These are phyloP conservation scores for Hybos culiciformis DNA, from an alignment of 2,888 invertebrate species.

Conservation along the genomic window DNA sequence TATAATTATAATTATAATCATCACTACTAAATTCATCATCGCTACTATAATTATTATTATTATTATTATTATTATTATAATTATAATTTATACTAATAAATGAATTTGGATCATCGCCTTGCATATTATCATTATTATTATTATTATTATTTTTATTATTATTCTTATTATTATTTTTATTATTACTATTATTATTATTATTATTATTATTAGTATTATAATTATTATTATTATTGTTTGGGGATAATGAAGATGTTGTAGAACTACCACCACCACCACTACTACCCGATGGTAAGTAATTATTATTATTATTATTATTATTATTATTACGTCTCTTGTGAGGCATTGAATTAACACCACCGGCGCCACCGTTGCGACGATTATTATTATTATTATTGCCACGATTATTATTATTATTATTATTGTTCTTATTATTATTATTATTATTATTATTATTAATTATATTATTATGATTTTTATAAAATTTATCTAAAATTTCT, in stretches of 20 bases:
- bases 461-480: constrained; percentile 23
- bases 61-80: not conserved
- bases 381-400: not conserved
- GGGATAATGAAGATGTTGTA: not conserved
- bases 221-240: not conserved
- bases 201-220: not conserved
- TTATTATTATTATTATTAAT: constrained; percentile 1
- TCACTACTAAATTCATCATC: not conserved
- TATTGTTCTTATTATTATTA: not conserved
- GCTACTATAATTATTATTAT: too few relatives aligned
- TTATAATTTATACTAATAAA: constrained; percentile 5
- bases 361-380: not conserved
- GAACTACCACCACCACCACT: too few relatives aligned
- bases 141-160: constrained; percentile 1
- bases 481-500: constrained; percentile 39
- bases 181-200: not conserved
- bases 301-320: not conserved
- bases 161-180: not conserved
- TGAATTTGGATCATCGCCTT: constrained; percentile 17
- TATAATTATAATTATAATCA: not conserved
- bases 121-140: constrained; percentile 9
- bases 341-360: not conserved
- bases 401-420: not conserved
- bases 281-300: too few relatives aligned
- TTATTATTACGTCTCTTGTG: too few relatives aligned